Conservation (phyloP, 2,888 invertebrate genomes). For the Suillia variegata region DNA sequence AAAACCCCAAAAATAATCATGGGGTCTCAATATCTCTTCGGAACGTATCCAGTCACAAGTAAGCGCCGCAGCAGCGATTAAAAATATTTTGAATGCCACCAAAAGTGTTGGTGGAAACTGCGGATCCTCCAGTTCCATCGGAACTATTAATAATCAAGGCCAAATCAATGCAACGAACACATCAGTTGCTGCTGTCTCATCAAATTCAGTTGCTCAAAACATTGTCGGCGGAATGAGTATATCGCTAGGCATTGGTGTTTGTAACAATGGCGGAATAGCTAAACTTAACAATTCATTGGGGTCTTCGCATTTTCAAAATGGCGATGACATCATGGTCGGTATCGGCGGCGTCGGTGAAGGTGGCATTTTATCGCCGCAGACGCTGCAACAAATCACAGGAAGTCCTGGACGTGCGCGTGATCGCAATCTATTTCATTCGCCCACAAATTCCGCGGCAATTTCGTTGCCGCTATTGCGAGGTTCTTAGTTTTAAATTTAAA, state of each 20-base stretch:
- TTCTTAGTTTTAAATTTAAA: constrained; percentile 35
- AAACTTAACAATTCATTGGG: background rate
- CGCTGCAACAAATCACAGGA: constrained; percentile 57
- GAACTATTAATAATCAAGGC: constrained; percentile 15
- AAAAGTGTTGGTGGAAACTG: constrained; percentile 53
- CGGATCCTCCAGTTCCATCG: no score
- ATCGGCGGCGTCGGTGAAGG: background rate
- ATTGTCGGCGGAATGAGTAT: constrained; percentile 53
- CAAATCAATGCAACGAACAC: background rate
- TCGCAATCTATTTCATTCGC: constrained; percentile 59
- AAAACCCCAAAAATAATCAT: constrained; percentile 11
- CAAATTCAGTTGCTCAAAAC: constrained; percentile 49
- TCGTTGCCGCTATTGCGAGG: constrained; percentile 61
- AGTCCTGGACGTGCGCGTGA: constrained; percentile 61
- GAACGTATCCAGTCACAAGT: constrained; percentile 44
- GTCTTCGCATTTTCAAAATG: constrained; percentile 33
- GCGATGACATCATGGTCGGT: constrained; percentile 27
- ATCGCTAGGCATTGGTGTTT: constrained; percentile 46
- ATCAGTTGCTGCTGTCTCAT: constrained; percentile 17
- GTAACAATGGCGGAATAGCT: background rate
- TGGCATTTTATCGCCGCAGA: constrained; percentile 47
- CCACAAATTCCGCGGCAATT: constrained; percentile 53
- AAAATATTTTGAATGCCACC: constrained; percentile 54
- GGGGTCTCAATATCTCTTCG: no score
- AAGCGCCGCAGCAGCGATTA: constrained; percentile 54